Evolutionary conservation across 2,888 invertebrate genomes (phyloP).

Genomic region (Rhopalosiphum nymphaeae): DNA sequence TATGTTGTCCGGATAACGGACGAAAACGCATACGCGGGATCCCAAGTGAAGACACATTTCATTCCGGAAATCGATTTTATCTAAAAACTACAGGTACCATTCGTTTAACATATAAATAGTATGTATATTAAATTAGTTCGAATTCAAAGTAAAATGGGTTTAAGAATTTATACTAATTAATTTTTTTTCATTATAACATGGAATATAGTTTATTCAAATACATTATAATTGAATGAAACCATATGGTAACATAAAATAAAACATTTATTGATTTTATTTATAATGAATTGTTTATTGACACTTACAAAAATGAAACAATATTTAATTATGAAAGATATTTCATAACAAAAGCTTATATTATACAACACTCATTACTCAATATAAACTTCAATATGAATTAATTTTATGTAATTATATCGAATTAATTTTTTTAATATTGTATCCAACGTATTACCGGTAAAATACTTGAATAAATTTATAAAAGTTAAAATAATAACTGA

Average conservation of each 20-base stretch:
- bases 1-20: conserved; percentile 48
- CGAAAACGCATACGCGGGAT: background rate
- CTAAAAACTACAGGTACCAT: background rate
- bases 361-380: background rate
- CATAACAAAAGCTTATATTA: background rate
- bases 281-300: background rate
- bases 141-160: background rate
- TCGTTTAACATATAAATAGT: background rate
- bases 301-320: background rate
- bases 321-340: background rate
- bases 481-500: background rate
- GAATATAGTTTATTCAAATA: background rate
- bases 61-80: background rate
- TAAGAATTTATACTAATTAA: background rate
- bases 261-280: conserved; percentile 1
- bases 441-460: background rate
- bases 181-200: background rate
- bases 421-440: background rate
- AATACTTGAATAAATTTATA: background rate
- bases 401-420: background rate
- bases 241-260: conserved; percentile 24
- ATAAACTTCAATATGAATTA: background rate
- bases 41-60: background rate
- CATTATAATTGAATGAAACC: conserved; percentile 14
- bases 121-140: background rate